phyloP scores from a whole-genome alignment of 2,888 invertebrate genomes.

The Diarsia dahlii region DNA sequence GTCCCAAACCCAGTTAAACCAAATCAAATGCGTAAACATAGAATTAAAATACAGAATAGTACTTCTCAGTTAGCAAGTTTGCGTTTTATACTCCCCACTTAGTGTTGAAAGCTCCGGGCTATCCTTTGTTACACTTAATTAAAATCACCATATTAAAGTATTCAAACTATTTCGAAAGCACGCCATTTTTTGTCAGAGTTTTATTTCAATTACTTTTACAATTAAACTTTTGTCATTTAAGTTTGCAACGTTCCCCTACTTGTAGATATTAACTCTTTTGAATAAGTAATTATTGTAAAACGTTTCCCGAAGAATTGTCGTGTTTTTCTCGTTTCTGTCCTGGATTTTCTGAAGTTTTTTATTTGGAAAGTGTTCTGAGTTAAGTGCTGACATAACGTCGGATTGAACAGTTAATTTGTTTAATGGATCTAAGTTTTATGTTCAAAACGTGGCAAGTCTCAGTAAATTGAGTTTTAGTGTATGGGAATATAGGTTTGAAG shows the following conservation, averaged over 20 bases:
- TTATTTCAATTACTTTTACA: constrained; percentile 50
- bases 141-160: constrained; percentile 44
- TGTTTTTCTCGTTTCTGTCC: neutral
- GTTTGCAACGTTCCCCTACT: constrained; percentile 50
- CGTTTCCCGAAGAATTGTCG: constrained; percentile 11
- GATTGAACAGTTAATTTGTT: neutral
- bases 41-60: constrained; percentile 1
- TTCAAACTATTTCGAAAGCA: constrained; percentile 48
- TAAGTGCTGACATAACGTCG: neutral
- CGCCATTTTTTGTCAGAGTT: constrained; percentile 46
- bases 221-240: constrained; percentile 64
- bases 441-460: no score
- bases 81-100: constrained; percentile 12
- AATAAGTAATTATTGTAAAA: constrained; percentile 44
- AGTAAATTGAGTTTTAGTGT: no score
- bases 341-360: constrained; percentile 7
- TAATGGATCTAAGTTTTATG: neutral
- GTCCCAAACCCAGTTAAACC: neutral
- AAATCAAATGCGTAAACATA: constrained; percentile 2
- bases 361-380: neutral
- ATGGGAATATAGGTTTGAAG: no score
- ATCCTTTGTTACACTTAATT: constrained; percentile 44
- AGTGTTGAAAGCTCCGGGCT: constrained; percentile 2
- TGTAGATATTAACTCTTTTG: constrained; percentile 63
- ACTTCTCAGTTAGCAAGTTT: neutral